phyloP scores from a whole-genome alignment of 2,797 vertebrate species.

The Lutjanus campechanus region DNA sequence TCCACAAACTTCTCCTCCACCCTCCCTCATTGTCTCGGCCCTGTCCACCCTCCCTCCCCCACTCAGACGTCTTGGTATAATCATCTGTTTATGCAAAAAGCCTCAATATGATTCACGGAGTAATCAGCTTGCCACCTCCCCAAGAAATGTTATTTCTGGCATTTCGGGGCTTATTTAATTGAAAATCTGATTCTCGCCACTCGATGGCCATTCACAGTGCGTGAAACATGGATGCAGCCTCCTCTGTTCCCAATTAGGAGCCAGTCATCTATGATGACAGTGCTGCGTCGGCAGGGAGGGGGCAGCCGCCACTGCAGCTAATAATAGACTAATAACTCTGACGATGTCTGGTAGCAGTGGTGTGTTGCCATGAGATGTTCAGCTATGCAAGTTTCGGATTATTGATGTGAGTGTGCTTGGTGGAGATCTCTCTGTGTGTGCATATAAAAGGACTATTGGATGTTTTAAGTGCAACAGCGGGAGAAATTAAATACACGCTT shows the following conservation, averaged over 20 bases:
- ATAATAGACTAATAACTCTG: slow-evolving; percentile 87
- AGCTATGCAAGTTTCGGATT: slow-evolving; percentile 32
- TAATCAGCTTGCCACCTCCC: slow-evolving; percentile 86
- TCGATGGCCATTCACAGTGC: slow-evolving; percentile 37
- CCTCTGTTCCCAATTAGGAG: slow-evolving; percentile 90
- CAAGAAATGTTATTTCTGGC: slow-evolving; percentile 81
- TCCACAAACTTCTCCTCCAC: slow-evolving; percentile 31
- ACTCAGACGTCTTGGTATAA: slow-evolving; percentile 66
- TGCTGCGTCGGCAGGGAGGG: slow-evolving; percentile 48
- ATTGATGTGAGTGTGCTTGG: slow-evolving; percentile 2
- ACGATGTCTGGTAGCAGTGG: slow-evolving; percentile 44
- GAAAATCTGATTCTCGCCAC: slow-evolving; percentile 77
- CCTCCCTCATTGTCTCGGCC: slow-evolving; percentile 15
- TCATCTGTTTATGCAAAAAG: slow-evolving; percentile 80
- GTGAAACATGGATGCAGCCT: slow-evolving; percentile 55
- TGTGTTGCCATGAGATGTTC: slow-evolving; percentile 46
- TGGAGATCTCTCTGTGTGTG: neutral
- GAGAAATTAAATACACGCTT: too few species aligned
- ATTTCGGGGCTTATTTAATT: slow-evolving; percentile 89
- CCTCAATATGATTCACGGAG: slow-evolving; percentile 64
- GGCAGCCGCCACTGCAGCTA: slow-evolving; percentile 78
- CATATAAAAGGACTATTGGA: neutral
- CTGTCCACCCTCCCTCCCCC: slow-evolving; percentile 5
- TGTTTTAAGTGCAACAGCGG: too few species aligned
- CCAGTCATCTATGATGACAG: slow-evolving; percentile 90